Evolutionary conservation across 2,888 invertebrate species (phyloP).

Genomic region (Apodemia zela): DNA sequence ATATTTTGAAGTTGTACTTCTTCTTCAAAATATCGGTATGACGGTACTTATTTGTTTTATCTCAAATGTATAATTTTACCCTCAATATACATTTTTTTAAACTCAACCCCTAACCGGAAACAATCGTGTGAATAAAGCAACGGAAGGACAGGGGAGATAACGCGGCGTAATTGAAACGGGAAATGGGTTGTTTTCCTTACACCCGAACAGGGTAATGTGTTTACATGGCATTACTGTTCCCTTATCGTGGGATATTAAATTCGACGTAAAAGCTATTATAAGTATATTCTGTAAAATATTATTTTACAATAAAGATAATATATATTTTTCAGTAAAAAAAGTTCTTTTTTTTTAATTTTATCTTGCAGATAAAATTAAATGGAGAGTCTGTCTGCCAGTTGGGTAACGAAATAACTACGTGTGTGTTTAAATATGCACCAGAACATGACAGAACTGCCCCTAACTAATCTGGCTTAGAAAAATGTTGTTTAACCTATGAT

Average conservation of each 20-base stretch:
- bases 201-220: constrained; percentile 6
- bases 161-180: constrained; percentile 11
- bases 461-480: constrained; percentile 1
- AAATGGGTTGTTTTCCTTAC: constrained; percentile 14
- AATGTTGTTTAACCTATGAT: not conserved
- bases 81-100: not conserved
- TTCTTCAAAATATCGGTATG: too few species aligned
- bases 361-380: constrained; percentile 54
- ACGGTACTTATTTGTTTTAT: not conserved
- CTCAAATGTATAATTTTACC: not conserved
- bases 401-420: constrained; percentile 62
- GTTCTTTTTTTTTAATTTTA: too few species aligned
- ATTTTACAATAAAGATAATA: too few species aligned
- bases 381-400: constrained; percentile 52
- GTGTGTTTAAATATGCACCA: constrained; percentile 70
- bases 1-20: too few species aligned
- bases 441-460: constrained; percentile 52
- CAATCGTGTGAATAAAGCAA: constrained; percentile 12
- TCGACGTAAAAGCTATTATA: not conserved
- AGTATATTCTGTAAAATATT: not conserved
- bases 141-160: constrained; percentile 13
- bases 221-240: not conserved
- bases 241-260: not conserved
- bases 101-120: not conserved
- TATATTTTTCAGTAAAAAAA: too few species aligned